A percentile compares a stretch with the other conserved stretches of the same genome.
These are phyloP conservation scores for Trachops cirrhosus DNA, from an alignment of 2,797 vertebrate genomes.

Conservation along the genomic window DNA sequence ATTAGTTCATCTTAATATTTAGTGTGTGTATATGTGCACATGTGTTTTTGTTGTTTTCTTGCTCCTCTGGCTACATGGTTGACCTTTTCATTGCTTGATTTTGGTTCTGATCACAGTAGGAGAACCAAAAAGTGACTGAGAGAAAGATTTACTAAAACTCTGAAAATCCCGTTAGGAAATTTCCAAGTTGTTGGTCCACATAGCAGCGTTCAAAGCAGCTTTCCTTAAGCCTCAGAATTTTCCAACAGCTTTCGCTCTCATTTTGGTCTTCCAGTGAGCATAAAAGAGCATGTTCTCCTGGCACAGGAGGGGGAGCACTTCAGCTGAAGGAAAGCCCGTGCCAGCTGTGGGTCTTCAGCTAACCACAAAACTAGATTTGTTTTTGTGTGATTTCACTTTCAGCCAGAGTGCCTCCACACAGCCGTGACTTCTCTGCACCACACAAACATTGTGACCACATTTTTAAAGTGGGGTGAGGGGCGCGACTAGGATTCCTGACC, in stretches of 20 bases:
- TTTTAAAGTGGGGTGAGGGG: background rate
- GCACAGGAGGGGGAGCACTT: background rate
- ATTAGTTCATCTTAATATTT: background rate
- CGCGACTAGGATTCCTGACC: background rate
- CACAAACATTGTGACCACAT: background rate
- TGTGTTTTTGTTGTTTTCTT: background rate
- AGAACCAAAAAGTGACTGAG: background rate
- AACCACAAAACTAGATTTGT: background rate
- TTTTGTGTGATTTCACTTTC: background rate
- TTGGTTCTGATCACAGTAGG: slow-evolving; percentile 6
- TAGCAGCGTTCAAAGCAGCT: slow-evolving; percentile 9
- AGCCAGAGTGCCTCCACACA: background rate
- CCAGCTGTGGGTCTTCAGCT: background rate
- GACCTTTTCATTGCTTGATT: slow-evolving; percentile 20
- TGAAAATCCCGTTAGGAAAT: slow-evolving; percentile 38
- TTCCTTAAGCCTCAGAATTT: slow-evolving; percentile 16
- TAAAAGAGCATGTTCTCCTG: background rate
- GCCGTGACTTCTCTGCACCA: background rate
- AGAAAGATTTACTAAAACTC: background rate
- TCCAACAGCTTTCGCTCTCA: slow-evolving; percentile 14
- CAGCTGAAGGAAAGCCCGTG: background rate
- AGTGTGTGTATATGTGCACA: background rate
- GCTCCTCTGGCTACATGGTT: background rate
- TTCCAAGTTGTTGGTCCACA: background rate
- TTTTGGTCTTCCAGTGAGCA: background rate